These are phyloP conservation scores for Heliconius nattereri DNA, from an alignment of 1,140 invertebrate genomes.

Conservation along the genomic window DNA sequence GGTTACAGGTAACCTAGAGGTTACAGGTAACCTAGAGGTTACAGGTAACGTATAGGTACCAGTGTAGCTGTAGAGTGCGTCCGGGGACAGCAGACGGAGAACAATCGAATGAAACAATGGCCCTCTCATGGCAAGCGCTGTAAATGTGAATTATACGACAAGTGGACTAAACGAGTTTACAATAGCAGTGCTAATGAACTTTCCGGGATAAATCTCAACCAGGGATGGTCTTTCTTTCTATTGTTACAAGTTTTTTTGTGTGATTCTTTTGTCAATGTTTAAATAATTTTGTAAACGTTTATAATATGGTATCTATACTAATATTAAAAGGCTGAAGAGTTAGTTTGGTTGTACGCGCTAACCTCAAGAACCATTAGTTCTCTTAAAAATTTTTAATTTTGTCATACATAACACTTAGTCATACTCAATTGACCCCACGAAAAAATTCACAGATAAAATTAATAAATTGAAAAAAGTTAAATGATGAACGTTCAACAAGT, in stretches of 20 bases:
- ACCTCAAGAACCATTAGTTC: too few species aligned
- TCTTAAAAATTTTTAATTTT: too few species aligned
- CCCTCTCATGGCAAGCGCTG: background rate
- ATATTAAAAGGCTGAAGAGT: too few species aligned
- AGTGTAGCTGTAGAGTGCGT: background rate
- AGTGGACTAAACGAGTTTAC: slow-evolving; percentile 4
- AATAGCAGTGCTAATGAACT: slow-evolving; percentile 5
- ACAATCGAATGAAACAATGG: slow-evolving; percentile 4
- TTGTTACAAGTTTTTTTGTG: background rate
- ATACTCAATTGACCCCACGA: too few species aligned
- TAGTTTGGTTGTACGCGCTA: too few species aligned
- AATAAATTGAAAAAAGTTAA: too few species aligned
- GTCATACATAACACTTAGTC: too few species aligned
- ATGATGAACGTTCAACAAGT: too few species aligned
- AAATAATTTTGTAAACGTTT: background rate
- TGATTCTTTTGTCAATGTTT: background rate
- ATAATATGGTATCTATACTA: too few species aligned
- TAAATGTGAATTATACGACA: slow-evolving; percentile 9
- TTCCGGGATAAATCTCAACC: background rate
- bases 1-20: too few species aligned
- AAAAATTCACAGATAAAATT: too few species aligned
- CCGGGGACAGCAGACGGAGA: background rate
- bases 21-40: background rate
- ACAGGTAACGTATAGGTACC: background rate
- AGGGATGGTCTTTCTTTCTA: background rate